Conservation (phyloP, 92 coral and sea anemone species). For the Metridium senile region DNA sequence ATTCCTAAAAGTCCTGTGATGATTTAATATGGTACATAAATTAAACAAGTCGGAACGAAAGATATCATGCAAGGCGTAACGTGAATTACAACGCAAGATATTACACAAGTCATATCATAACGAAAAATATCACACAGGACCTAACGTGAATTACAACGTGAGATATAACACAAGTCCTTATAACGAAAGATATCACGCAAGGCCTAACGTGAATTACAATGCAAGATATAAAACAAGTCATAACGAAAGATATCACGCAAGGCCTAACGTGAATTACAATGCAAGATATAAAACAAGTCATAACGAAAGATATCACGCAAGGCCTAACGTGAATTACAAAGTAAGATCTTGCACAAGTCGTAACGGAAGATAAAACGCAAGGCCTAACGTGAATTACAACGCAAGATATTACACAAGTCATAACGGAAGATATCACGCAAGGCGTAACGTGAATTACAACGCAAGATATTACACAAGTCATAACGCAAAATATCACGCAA, state of each 20-base stretch:
- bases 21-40: not conserved
- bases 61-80: not conserved
- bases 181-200: not conserved
- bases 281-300: no score
- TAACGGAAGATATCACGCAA: not conserved
- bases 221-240: no score
- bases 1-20: constrained; percentile 58
- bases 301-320: not conserved
- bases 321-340: not conserved
- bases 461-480: not conserved
- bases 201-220: not conserved
- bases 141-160: no score
- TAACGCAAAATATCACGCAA: not conserved
- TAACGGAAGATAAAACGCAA: not conserved
- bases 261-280: not conserved
- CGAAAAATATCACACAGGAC: not conserved
- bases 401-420: no score
- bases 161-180: no score
- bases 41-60: not conserved
- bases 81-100: not conserved
- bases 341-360: not conserved
- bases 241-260: not conserved
- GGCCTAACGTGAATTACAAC: no score
- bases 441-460: not conserved
- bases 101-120: no score